Evolutionary conservation across 2,797 vertebrate genomes (phyloP), one percentile per base, ranked within the genome.

Genomic region (Micromesistius poutassou): DNA sequence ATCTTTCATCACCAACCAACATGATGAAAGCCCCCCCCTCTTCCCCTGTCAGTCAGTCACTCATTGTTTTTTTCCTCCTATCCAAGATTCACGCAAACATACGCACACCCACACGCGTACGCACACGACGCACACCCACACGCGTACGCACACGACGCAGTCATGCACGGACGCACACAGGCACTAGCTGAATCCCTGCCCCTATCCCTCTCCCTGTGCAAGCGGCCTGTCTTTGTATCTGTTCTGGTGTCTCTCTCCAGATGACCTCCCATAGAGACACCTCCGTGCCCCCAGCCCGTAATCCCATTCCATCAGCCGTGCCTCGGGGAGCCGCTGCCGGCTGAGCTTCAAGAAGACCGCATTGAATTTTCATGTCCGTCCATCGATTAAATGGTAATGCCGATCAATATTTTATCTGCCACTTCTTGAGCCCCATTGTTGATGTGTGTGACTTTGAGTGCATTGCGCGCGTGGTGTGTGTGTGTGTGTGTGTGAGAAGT

Each of bases 351-450:
- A 70, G 66, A 8, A 28, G 66, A 10, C n/a, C n/a, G 25, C 78
- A 84, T 84, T 77, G 76, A 79, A 89, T 86, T 87, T 88, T 85
- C 82, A 81, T 81, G 83, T 86, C 78, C 19, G 19, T 81, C 79
- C 80, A 83, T 85, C 81, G 86, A 89, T 89, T 78, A 87, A 87
- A 89, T 85, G 82, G 40, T 90, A 84, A 87, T 85, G 84, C 75
- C 55, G 66, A 85, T 89, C 71, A 77, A 82, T 85, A 76, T 85
- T 85, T 85, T 77, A 85, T 88, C 81, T 73, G 14, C 55, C 76
- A 72, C 80, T 82, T 83, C 83, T 83, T 76, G 75, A 76, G 77
- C 72, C 25, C 72, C 71, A 74, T 72, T 78, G 72, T 77, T 74
- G 78, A n/a, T 73, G 36, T 3, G 25, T 30, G 73, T 30, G 73